A percentile compares a stretch with the other conserved stretches of the same genome.
Evolutionary conservation across 37 sponge, comb jelly and placozoan species (phyloP).

Genomic region (Oscarella lobularis): DNA sequence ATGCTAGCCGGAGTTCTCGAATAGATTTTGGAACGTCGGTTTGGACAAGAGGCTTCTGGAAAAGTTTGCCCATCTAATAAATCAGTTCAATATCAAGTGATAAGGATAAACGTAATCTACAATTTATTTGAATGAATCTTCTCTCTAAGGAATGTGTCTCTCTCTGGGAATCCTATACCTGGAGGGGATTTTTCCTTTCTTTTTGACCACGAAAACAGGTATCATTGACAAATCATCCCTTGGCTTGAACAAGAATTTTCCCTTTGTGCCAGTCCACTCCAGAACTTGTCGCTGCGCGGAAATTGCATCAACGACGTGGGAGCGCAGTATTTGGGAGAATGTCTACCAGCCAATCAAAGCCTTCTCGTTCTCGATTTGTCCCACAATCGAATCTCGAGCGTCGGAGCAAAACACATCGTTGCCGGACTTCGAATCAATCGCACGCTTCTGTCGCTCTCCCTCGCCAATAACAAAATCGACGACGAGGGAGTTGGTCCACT

Average conservation of each 20-base stretch:
- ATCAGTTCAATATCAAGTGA: neutral
- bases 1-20: neutral
- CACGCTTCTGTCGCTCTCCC: neutral
- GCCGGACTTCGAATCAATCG: neutral
- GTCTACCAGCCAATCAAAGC: neutral
- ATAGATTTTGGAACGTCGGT: neutral
- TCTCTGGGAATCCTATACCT: neutral
- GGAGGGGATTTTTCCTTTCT: too few species aligned
- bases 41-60: neutral
- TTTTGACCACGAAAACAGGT: too few species aligned
- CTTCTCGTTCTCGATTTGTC: neutral
- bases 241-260: too few species aligned
- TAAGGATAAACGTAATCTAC: neutral
- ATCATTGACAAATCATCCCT: neutral
- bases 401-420: neutral
- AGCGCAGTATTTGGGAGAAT: neutral
- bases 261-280: too few species aligned
- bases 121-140: neutral
- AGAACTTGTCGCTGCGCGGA: neutral
- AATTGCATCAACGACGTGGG: neutral
- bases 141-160: neutral
- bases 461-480: neutral
- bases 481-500: neutral
- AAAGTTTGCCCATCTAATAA: neutral
- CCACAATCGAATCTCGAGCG: neutral